Conservation (phyloP, 2,888 invertebrate species). For the Dascillus cervinus region DNA sequence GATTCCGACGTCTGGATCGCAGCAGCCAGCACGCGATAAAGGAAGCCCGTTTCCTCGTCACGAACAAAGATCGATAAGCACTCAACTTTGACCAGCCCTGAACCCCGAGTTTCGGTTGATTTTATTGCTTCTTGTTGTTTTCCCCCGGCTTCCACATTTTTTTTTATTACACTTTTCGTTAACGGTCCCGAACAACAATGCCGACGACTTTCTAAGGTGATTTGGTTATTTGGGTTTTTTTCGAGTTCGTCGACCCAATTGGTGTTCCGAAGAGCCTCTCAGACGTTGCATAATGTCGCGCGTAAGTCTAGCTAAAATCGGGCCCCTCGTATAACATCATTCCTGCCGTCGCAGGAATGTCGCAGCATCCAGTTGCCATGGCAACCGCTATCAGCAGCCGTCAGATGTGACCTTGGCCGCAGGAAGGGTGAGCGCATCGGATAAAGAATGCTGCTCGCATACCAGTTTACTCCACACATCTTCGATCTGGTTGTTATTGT, state of each 20-base stretch:
- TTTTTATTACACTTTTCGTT: too few relatives aligned
- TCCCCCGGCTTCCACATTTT: too few relatives aligned
- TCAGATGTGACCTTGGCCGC: slow-evolving; percentile 26
- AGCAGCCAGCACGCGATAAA: background rate
- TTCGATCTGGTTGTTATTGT: slow-evolving; percentile 5
- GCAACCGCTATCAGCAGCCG: slow-evolving; percentile 23
- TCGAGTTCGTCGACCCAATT: background rate
- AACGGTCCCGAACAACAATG: too few relatives aligned
- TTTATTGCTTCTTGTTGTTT: too few relatives aligned
- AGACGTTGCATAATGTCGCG: too few relatives aligned
- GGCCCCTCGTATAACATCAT: too few relatives aligned
- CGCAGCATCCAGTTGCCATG: slow-evolving; percentile 21
- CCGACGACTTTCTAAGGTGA: too few relatives aligned
- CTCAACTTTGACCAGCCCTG: slow-evolving; percentile 10
- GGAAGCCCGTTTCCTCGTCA: background rate
- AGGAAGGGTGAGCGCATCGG: slow-evolving; percentile 18
- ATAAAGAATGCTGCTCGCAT: slow-evolving; percentile 18
- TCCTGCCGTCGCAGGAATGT: slow-evolving; percentile 10
- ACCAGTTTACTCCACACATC: slow-evolving; percentile 10
- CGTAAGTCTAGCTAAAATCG: too few relatives aligned
- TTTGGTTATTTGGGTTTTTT: too few relatives aligned
- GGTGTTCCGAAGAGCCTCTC: too few relatives aligned
- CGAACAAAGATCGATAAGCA: slow-evolving; percentile 7
- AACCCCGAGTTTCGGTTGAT: slow-evolving; percentile 9
- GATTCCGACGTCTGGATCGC: too few relatives aligned